These are phyloP conservation scores for Eupsilia transversa DNA, from an alignment of 2,888 invertebrate species.

Conservation along the genomic window DNA sequence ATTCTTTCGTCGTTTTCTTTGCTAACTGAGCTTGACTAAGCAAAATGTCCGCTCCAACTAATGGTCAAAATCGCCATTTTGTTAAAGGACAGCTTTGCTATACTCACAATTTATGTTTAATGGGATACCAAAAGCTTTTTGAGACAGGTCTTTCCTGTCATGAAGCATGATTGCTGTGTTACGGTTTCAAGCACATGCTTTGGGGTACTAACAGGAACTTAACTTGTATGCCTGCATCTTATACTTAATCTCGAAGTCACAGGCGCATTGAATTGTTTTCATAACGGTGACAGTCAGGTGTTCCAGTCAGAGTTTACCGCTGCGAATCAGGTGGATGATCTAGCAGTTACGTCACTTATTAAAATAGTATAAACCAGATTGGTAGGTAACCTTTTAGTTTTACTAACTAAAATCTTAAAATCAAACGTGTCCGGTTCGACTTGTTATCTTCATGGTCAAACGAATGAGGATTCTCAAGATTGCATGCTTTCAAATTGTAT, in stretches of 20 bases:
- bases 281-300: conserved; percentile 7
- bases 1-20: background rate
- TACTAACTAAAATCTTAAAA: conserved; percentile 2
- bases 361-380: conserved; percentile 6
- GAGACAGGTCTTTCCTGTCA: background rate
- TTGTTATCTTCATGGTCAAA: conserved; percentile 10
- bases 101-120: background rate
- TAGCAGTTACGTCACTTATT: background rate
- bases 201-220: background rate
- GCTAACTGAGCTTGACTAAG: background rate
- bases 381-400: conserved; percentile 11
- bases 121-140: too few relatives aligned
- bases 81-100: background rate
- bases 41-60: background rate
- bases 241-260: background rate
- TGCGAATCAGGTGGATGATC: background rate
- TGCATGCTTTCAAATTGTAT: conserved; percentile 45
- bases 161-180: background rate
- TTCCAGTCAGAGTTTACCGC: background rate
- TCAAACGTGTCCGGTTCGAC: background rate
- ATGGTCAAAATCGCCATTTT: background rate
- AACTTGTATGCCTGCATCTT: background rate
- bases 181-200: background rate
- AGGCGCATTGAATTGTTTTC: background rate
- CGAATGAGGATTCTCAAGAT: conserved; percentile 1